Evolutionary conservation across 2,888 invertebrate species (phyloP).

Genomic region (Serrognathus titanus): DNA sequence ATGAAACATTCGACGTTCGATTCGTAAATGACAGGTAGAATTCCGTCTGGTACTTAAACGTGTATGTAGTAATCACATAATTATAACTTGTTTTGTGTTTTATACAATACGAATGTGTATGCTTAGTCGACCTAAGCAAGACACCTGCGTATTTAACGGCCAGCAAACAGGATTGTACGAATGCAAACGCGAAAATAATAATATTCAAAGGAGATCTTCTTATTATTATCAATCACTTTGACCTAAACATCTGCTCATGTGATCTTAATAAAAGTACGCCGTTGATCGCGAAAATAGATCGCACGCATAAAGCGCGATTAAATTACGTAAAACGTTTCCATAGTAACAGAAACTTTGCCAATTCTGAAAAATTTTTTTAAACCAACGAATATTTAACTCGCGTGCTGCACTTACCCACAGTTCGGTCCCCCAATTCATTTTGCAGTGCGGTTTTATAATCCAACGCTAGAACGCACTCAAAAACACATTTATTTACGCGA

Average conservation of each 20-base stretch:
- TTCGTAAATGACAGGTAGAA: too few species aligned
- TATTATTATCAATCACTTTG: neutral
- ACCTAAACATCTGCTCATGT: conserved; percentile 1
- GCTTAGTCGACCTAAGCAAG: too few species aligned
- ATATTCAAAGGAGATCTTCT: neutral
- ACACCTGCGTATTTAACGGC: too few species aligned
- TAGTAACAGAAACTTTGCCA: conserved; percentile 14
- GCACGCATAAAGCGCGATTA: neutral
- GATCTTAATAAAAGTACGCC: conserved; percentile 4
- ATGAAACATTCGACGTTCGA: too few species aligned
- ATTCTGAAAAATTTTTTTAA: conserved; percentile 1
- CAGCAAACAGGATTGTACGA: conserved; percentile 1
- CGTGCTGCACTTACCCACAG: conserved; percentile 46
- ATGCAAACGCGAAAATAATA: neutral
- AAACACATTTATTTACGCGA: conserved; percentile 29
- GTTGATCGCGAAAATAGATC: neutral
- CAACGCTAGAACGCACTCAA: conserved; percentile 34
- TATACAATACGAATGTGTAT: too few species aligned
- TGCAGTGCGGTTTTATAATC: conserved; percentile 36
- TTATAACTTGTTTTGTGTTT: too few species aligned
- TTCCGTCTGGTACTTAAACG: too few species aligned
- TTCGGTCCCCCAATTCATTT: conserved; percentile 52
- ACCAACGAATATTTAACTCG: neutral
- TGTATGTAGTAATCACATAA: too few species aligned
- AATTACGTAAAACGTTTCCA: conserved; percentile 12